A percentile compares a stretch with the other conserved stretches of the same genome.
These are phyloP conservation scores for Campoplex nolae DNA, from an alignment of 2,888 invertebrate species.

Conservation along the genomic window DNA sequence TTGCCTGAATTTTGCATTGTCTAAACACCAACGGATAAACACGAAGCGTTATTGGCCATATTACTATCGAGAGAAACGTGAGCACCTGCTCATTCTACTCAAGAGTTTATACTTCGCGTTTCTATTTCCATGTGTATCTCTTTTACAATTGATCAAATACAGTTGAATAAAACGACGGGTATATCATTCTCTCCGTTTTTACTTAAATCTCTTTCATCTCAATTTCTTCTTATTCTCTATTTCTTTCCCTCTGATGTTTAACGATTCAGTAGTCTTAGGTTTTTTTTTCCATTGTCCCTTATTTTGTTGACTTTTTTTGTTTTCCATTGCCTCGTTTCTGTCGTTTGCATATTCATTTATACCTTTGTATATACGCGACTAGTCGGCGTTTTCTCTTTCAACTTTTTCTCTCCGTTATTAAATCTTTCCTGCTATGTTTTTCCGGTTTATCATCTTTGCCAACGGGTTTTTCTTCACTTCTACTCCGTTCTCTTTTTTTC, in stretches of 20 bases:
- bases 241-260: not conserved
- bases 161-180: slow-evolving; percentile 20
- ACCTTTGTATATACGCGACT: not conserved
- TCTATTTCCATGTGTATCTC: slow-evolving; percentile 51
- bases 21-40: slow-evolving; percentile 52
- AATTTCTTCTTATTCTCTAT: not conserved
- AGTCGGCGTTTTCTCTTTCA: not conserved
- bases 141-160: slow-evolving; percentile 47
- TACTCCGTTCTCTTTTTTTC: slow-evolving; percentile 15
- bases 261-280: no score
- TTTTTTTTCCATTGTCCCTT: not conserved
- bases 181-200: not conserved
- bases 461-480: slow-evolving; percentile 9
- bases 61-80: slow-evolving; percentile 63
- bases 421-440: slow-evolving; percentile 23
- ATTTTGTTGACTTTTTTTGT: not conserved
- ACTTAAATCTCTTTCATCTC: not conserved
- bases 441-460: not conserved
- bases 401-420: not conserved
- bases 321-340: not conserved
- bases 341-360: not conserved
- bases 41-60: slow-evolving; percentile 45
- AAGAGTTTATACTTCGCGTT: slow-evolving; percentile 39
- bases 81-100: slow-evolving; percentile 35
- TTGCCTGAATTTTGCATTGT: slow-evolving; percentile 70